Conservation (phyloP, 2,888 invertebrate genomes). For the Villa cingulata region DNA sequence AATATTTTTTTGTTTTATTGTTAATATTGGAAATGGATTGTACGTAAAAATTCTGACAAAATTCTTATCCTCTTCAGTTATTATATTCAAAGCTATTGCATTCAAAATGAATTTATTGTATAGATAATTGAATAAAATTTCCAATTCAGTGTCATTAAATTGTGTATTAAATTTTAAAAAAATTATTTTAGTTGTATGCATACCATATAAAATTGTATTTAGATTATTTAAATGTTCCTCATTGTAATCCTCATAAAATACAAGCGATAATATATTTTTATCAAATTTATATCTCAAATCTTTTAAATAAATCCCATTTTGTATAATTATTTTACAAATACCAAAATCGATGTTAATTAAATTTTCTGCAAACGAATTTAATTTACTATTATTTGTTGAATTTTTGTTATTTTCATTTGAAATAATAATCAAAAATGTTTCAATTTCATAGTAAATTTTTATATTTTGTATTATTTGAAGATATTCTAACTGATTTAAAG, state of each 20-base stretch:
- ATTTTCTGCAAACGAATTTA: too few species aligned
- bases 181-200: not conserved
- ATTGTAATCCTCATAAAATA: not conserved
- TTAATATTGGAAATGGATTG: not conserved
- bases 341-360: too few species aligned
- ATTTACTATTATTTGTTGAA: too few species aligned
- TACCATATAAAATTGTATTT: not conserved
- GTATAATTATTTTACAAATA: too few species aligned
- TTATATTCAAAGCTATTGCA: not conserved
- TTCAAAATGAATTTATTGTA: not conserved
- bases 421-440: too few species aligned
- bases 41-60: not conserved
- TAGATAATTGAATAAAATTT: not conserved
- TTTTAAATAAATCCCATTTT: too few species aligned
- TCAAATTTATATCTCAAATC: not conserved
- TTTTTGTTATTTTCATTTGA: too few species aligned
- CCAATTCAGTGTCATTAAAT: not conserved
- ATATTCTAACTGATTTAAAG: too few species aligned
- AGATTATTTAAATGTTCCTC: not conserved
- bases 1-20: not conserved
- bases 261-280: not conserved
- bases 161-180: not conserved
- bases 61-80: not conserved
- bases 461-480: too few species aligned
- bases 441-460: too few species aligned